Conservation (phyloP, 2,113 vertebrate genomes). For the Sceloporus tristichus region DNA sequence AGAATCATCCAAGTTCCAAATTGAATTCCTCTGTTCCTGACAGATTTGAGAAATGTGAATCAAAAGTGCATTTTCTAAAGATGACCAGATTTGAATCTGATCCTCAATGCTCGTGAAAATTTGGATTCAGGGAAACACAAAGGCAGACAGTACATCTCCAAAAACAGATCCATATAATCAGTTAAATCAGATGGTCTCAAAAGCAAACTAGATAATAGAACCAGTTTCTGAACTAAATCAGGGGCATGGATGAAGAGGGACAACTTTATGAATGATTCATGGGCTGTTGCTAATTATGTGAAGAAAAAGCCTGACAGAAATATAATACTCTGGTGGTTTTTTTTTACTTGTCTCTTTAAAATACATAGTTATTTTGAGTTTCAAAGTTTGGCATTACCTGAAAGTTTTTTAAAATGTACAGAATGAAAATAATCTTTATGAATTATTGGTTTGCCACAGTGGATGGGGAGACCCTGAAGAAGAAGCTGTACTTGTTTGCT, state of each 20-base stretch:
- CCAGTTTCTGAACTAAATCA: not conserved
- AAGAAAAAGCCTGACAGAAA: not conserved
- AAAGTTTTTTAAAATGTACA: not conserved
- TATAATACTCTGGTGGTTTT: not conserved
- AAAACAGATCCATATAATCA: not conserved
- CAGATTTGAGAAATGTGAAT: not conserved
- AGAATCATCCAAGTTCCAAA: not conserved
- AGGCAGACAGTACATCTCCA: not conserved
- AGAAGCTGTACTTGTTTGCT: too few species aligned
- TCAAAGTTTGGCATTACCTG: not conserved
- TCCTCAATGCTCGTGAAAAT: not conserved
- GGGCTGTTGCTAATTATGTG: not conserved
- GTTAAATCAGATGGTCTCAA: too few species aligned
- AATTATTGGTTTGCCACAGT: too few species aligned
- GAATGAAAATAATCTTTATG: too few species aligned
- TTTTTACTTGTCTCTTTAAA: not conserved
- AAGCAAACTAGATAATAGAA: not conserved
- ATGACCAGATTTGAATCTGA: not conserved
- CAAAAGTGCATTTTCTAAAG: not conserved
- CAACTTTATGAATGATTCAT: not conserved
- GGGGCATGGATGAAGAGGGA: too few species aligned
- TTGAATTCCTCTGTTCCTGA: not conserved
- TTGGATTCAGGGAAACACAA: not conserved
- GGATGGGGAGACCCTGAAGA: too few species aligned
- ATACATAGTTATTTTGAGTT: not conserved